These are phyloP conservation scores for Synergus umbraculus DNA, from an alignment of 2,888 invertebrate species.

Conservation along the genomic window DNA sequence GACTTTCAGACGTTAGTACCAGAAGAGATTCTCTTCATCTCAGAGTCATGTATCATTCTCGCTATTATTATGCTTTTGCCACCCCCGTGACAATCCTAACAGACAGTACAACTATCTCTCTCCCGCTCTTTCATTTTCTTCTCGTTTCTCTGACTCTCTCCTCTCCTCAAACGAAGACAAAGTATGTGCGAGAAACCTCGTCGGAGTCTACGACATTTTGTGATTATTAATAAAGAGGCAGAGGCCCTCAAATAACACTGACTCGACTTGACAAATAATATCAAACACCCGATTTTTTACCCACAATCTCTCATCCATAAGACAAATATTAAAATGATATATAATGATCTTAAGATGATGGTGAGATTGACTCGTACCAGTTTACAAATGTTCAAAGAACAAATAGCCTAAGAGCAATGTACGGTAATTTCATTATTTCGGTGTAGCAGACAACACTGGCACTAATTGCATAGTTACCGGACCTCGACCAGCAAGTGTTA, in stretches of 20 bases:
- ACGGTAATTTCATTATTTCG: conserved; percentile 26
- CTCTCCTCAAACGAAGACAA: conserved; percentile 24
- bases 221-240: conserved; percentile 62
- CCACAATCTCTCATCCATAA: background rate
- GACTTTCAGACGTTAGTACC: conserved; percentile 27
- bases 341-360: background rate
- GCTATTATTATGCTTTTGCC: conserved; percentile 69
- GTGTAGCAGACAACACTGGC: conserved; percentile 18
- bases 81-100: conserved; percentile 62
- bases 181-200: conserved; percentile 42
- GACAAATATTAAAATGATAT: background rate
- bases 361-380: background rate
- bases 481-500: conserved; percentile 14
- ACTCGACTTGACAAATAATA: conserved; percentile 43
- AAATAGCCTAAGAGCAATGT: conserved; percentile 16
- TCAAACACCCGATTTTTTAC: background rate
- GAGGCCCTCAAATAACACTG: conserved; percentile 56
- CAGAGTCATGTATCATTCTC: conserved; percentile 62
- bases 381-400: background rate
- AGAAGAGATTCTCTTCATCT: conserved; percentile 43
- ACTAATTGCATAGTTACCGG: conserved; percentile 24
- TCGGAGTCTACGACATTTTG: conserved; percentile 58
- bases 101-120: conserved; percentile 52
- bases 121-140: conserved; percentile 32
- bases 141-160: conserved; percentile 31